Conservation (phyloP, 2,113 vertebrate species). For the Xiphias gladius region DNA sequence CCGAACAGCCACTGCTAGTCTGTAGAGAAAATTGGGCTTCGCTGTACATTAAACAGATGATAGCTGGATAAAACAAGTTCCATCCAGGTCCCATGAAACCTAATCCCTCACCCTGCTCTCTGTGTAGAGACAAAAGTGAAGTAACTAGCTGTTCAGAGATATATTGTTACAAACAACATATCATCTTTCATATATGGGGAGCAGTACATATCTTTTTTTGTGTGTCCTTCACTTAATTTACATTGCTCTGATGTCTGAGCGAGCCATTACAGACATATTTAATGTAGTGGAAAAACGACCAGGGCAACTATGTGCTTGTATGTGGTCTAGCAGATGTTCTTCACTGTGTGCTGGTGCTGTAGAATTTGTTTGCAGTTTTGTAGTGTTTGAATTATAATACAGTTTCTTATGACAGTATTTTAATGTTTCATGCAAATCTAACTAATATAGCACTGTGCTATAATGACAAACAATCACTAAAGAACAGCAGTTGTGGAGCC, state of each 20-base stretch:
- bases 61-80: neutral
- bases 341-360: neutral
- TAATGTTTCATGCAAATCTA: neutral
- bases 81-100: rapidly evolving
- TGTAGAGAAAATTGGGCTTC: constrained; percentile 3
- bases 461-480: neutral
- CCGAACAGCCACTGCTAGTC: constrained; percentile 10
- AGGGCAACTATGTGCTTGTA: neutral
- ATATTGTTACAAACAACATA: neutral
- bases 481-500: neutral
- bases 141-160: neutral
- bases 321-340: neutral
- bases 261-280: neutral
- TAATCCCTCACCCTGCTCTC: neutral
- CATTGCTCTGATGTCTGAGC: neutral
- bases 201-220: neutral
- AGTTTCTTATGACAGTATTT: neutral
- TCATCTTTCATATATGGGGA: rapidly evolving
- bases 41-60: constrained; percentile 14
- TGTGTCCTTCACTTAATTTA: neutral
- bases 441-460: neutral
- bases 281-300: neutral
- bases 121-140: neutral
- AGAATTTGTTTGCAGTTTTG: neutral
- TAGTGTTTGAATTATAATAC: neutral